Percentiles rank a stretch among this genome's conserved stretches.
phyloP scores from a whole-genome alignment of 2,797 vertebrate genomes.

The Neosilurus mollespiculum region DNA sequence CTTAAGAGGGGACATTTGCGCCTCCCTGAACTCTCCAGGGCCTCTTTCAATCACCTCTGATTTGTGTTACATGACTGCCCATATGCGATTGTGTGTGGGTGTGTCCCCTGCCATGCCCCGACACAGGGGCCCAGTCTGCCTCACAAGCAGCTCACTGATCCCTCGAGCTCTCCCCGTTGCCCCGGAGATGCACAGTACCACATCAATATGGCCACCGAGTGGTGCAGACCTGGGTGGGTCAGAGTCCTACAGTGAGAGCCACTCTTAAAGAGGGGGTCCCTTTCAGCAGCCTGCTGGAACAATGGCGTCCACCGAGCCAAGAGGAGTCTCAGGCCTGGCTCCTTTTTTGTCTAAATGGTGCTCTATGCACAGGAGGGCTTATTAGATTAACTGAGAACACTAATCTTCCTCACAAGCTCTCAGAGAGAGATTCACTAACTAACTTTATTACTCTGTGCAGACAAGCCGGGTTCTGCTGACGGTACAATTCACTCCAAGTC shows the following conservation, averaged over 20 bases:
- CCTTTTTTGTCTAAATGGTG: slow-evolving; percentile 62
- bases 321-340: slow-evolving; percentile 56
- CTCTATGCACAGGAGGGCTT: slow-evolving; percentile 60
- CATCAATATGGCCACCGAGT: slow-evolving; percentile 60
- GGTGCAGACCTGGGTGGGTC: slow-evolving; percentile 49
- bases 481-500: slow-evolving; percentile 43
- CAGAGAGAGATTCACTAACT: slow-evolving; percentile 48
- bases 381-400: slow-evolving; percentile 63
- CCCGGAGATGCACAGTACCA: slow-evolving; percentile 50
- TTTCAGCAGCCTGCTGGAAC: slow-evolving; percentile 55
- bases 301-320: slow-evolving; percentile 56
- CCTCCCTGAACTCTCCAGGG: slow-evolving; percentile 67
- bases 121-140: slow-evolving; percentile 53
- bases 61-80: slow-evolving; percentile 78
- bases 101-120: slow-evolving; percentile 50
- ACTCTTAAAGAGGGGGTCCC: slow-evolving; percentile 54
- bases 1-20: slow-evolving; percentile 74
- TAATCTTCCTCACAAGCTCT: slow-evolving; percentile 59
- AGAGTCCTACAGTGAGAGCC: slow-evolving; percentile 49
- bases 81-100: slow-evolving; percentile 58
- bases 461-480: slow-evolving; percentile 49
- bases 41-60: slow-evolving; percentile 73
- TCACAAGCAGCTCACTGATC: slow-evolving; percentile 55
- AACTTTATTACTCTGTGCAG: slow-evolving; percentile 54
- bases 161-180: slow-evolving; percentile 54